These are phyloP conservation scores for Notiomystis cincta DNA, from an alignment of 2,113 vertebrate genomes.

Conservation along the genomic window DNA sequence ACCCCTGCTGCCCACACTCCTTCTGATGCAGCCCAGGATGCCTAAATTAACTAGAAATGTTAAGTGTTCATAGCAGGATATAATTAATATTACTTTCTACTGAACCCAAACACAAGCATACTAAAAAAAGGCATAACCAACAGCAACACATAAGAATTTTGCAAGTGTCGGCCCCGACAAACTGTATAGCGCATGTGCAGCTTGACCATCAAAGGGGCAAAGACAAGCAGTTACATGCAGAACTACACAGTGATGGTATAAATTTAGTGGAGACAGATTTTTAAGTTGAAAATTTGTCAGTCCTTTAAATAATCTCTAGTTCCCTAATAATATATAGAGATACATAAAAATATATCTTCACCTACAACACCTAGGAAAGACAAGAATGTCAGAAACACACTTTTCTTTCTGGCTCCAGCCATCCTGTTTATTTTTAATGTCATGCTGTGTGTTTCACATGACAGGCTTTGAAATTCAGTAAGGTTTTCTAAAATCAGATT, in stretches of 20 bases:
- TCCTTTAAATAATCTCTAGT: background rate
- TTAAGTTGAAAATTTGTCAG: background rate
- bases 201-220: background rate
- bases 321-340: background rate
- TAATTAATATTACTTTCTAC: background rate
- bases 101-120: background rate
- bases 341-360: background rate
- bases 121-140: background rate
- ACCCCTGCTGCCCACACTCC: accelerated
- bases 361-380: background rate
- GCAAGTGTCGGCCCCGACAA: background rate
- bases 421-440: background rate
- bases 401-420: background rate
- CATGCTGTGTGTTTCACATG: background rate
- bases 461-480: background rate
- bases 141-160: background rate
- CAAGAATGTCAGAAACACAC: background rate
- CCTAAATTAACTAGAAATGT: background rate
- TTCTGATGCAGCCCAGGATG: background rate
- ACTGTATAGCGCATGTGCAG: accelerated
- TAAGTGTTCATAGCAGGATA: background rate
- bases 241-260: background rate
- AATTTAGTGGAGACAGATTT: background rate
- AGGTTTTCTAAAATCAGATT: background rate
- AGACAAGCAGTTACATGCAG: background rate